Base-by-base conservation (phyloP, 2,888 invertebrate genomes). In the Diaprepes abbreviatus region DNA sequence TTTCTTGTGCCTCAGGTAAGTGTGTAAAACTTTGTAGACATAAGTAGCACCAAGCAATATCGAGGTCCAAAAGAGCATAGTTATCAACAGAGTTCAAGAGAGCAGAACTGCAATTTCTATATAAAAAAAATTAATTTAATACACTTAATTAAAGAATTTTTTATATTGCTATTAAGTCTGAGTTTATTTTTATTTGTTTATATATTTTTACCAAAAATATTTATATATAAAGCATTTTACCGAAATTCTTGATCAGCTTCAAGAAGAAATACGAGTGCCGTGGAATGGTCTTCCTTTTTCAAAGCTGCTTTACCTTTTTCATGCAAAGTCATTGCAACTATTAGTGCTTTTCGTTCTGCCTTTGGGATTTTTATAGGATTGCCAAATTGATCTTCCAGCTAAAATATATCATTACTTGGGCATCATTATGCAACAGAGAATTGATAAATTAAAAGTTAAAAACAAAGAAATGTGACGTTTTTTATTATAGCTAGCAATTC, bases 41-140 rank as follows among this genome's bases (percentile, higher is more conserved):
- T 58, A 94, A 87, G 85, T 95, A 95, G 82, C 94, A 93, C 95
- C 95, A 95, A n/a, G 93, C 91, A 73, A 95, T 91, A 83, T 95
- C 95, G 78, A 95, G 85, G 83, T 94, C 93, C 31, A 95, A 86
- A 3, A 94, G 86, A 0, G 92, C 95, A 84, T 91, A 93, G 84
- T 95, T 95, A 84, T 95, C 95, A 7, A 94, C 93, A 0, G 88
- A 83, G 66, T 89, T 86, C 28, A 95, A 85, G 55, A 93, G 83
- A 19, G 88, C 85, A 0, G 91, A 88, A 19, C 89, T 86, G 80
- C 92, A 92, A 62, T 87, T 88, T 73, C 91, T 92, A 31, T 5
- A 3, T 52, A 28, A 55, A 28, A 35, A 55, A 55, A 31, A 40
- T 2, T 36, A 12, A 36, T 5, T 12, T 5, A 36, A 36, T 36